These are phyloP conservation scores for Pseudomyrmex pallidus DNA, from an alignment of 1,140 invertebrate genomes.

Conservation along the genomic window DNA sequence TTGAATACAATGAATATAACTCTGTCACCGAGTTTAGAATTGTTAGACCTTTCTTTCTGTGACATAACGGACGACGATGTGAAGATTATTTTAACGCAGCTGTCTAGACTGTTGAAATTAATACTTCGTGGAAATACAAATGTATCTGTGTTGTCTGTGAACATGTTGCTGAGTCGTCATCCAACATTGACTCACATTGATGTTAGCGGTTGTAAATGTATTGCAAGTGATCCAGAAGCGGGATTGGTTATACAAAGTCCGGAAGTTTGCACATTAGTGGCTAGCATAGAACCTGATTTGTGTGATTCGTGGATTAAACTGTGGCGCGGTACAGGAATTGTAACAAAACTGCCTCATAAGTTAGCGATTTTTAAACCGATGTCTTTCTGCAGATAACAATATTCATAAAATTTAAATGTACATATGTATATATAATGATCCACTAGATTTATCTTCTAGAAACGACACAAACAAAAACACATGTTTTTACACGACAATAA, in stretches of 20 bases:
- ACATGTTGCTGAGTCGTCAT: constrained; percentile 72
- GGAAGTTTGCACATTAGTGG: constrained; percentile 76
- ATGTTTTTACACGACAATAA: no score
- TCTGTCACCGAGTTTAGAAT: constrained; percentile 76
- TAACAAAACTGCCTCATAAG: constrained; percentile 75
- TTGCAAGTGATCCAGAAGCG: constrained; percentile 70
- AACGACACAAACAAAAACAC: no score
- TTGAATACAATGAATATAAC: constrained; percentile 60
- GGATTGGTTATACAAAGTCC: constrained; percentile 75
- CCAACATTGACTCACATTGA: constrained; percentile 79
- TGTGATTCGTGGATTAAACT: constrained; percentile 77
- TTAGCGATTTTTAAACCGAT: constrained; percentile 79
- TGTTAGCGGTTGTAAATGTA: constrained; percentile 76
- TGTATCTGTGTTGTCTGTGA: constrained; percentile 75
- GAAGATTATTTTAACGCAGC: constrained; percentile 73
- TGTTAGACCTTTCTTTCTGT: constrained; percentile 79
- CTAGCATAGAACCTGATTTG: constrained; percentile 75
- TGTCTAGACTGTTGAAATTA: constrained; percentile 78
- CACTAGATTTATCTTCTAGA: no score
- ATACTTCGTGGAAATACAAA: constrained; percentile 79
- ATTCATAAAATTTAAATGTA: not conserved
- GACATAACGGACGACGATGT: constrained; percentile 78
- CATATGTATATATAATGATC: not conserved
- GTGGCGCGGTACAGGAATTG: constrained; percentile 75
- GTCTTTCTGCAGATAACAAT: constrained; percentile 42